Base-by-base conservation (phyloP, 2,113 vertebrate genomes). In the Desmodus rotundus region DNA sequence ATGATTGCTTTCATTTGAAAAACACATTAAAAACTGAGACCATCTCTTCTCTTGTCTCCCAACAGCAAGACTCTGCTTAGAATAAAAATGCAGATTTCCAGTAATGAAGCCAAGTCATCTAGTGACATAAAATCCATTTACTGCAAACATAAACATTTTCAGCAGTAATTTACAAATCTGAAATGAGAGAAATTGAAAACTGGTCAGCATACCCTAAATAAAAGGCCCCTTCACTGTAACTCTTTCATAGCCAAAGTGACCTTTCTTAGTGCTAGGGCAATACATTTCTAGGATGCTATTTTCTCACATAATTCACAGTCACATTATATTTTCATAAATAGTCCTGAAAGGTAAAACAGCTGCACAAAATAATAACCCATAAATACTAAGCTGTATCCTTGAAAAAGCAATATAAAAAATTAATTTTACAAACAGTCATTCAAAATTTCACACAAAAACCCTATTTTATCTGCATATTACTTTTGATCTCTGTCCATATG, bases 51-150 rank as follows among this genome's bases (percentile, higher is more conserved):
- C 78, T 45, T 86, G 38, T 92, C 77, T 82, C 56, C 26, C 26
- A 80, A 86, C 16, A 84, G 70, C 9, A 54, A 84, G 73, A 54
- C 13, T 92, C 28, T 41, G 67, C 82, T 90, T 93, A 36, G 36
- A 93, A 95, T 80, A n/a, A 91, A 96, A 63, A 41, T 87, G 5
- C 28, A 96, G 78, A 82, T 89, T 95, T 96, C 65, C 78, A 97
- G 70, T 91, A 96, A 93, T 31, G 76, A 97, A 76, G 93, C 45
- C 65, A 91, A 84, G 43, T 91, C 63, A 93, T 91, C 52, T 17
- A 65, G 80, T 95, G 86, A 93, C 76, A 95, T 94, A 94, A 97
- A 97, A 95, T 85, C 65, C 80, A 89, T 96, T 97, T 87, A 90
- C 76, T 45, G 94, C 26, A 91, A 70, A 86, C 50, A 95, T 81